Percentiles rank a stretch among this genome's conserved stretches.
Conservation (phyloP, 1,140 invertebrate genomes). For the Paracyclopina nana region DNA sequence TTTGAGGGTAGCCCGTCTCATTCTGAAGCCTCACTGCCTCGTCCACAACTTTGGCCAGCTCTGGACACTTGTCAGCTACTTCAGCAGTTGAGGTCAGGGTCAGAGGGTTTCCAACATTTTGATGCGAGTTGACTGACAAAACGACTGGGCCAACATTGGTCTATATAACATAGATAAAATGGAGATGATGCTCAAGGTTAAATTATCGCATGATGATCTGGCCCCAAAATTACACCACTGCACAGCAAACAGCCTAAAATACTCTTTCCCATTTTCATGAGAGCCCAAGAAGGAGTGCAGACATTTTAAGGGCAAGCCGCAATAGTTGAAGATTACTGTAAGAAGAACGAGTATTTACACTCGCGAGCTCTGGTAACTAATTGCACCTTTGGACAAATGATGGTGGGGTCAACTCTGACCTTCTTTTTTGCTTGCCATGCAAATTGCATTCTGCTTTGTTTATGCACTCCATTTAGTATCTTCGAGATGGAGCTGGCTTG, state of each 20-base stretch:
- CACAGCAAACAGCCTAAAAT: background rate
- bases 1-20: constrained; percentile 51
- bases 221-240: background rate
- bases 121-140: constrained; percentile 67
- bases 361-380: no score
- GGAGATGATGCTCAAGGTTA: background rate
- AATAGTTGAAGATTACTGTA: no score
- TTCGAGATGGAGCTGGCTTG: no score
- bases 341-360: no score
- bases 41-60: constrained; percentile 64
- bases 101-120: constrained; percentile 60
- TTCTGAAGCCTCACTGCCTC: constrained; percentile 66
- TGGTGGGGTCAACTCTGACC: no score
- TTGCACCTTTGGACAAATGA: no score
- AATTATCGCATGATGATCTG: background rate
- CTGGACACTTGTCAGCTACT: constrained; percentile 36
- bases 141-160: constrained; percentile 79
- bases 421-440: no score
- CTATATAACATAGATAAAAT: constrained; percentile 33
- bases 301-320: background rate
- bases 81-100: constrained; percentile 54
- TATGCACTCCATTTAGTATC: no score
- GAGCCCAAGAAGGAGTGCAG: background rate
- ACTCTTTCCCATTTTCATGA: background rate
- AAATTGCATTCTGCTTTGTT: no score